These are phyloP conservation scores for Delichon dasypus DNA, from an alignment of 2,797 vertebrate species.

Conservation along the genomic window DNA sequence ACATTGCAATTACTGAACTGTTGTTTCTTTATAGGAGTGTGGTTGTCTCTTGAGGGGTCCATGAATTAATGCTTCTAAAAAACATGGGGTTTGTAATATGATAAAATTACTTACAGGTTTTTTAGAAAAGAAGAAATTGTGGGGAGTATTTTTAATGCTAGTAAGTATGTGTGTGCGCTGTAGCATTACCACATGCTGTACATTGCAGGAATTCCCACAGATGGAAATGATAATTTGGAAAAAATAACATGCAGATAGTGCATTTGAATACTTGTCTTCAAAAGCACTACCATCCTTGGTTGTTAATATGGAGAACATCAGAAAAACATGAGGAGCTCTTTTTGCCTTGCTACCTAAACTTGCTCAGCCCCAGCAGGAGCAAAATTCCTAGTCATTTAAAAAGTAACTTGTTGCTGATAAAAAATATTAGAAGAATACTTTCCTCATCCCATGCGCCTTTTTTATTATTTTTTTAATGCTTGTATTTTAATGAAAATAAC, in stretches of 20 bases:
- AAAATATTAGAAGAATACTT: background rate
- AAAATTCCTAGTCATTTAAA: background rate
- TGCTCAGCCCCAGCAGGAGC: background rate
- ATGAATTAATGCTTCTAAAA: background rate
- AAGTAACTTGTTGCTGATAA: background rate
- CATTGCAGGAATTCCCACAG: background rate
- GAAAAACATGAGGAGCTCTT: background rate
- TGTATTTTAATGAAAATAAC: background rate
- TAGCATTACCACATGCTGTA: background rate
- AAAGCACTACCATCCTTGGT: background rate
- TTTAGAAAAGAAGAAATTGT: background rate
- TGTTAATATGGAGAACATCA: background rate
- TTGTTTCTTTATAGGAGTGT: background rate
- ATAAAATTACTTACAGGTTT: background rate
- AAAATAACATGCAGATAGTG: background rate
- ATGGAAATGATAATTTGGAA: background rate
- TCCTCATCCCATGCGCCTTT: background rate
- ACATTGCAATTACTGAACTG: background rate
- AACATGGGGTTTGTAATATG: background rate
- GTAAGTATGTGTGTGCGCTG: background rate
- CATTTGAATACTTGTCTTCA: background rate
- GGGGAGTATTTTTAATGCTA: background rate
- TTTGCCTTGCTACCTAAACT: background rate
- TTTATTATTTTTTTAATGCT: accelerated
- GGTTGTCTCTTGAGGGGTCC: background rate